A percentile compares a stretch with the other conserved stretches of the same genome.
These are phyloP conservation scores for Macaca nemestrina DNA, from an alignment of 2,113 vertebrate genomes.

Conservation along the genomic window DNA sequence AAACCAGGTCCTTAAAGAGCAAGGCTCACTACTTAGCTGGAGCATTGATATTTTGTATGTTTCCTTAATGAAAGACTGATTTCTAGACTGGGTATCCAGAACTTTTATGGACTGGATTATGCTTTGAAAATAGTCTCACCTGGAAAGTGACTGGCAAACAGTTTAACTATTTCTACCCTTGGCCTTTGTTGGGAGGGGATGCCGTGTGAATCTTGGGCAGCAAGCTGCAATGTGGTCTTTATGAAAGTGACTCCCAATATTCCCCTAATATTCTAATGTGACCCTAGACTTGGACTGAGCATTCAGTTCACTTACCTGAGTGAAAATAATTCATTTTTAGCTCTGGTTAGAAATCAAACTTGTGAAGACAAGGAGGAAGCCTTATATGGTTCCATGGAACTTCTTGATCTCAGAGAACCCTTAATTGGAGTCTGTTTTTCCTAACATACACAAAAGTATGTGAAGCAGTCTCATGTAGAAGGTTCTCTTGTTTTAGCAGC, in stretches of 20 bases:
- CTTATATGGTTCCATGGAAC: neutral
- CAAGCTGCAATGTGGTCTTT: neutral
- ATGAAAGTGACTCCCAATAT: neutral
- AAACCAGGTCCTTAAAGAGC: neutral
- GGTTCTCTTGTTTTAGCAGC: neutral
- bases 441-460: neutral
- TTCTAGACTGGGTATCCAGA: neutral
- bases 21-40: neutral
- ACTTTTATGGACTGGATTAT: neutral
- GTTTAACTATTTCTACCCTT: neutral
- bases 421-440: neutral
- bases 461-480: neutral
- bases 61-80: constrained; percentile 19
- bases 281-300: neutral
- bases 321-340: neutral
- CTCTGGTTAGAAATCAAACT: neutral
- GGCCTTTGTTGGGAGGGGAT: neutral
- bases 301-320: neutral
- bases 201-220: neutral
- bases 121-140: neutral
- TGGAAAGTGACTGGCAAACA: neutral
- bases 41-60: neutral
- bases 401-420: neutral
- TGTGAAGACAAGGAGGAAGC: neutral
- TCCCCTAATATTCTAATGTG: neutral